Conservation (phyloP, 2,888 invertebrate genomes). For the Ormyrus thymus region DNA sequence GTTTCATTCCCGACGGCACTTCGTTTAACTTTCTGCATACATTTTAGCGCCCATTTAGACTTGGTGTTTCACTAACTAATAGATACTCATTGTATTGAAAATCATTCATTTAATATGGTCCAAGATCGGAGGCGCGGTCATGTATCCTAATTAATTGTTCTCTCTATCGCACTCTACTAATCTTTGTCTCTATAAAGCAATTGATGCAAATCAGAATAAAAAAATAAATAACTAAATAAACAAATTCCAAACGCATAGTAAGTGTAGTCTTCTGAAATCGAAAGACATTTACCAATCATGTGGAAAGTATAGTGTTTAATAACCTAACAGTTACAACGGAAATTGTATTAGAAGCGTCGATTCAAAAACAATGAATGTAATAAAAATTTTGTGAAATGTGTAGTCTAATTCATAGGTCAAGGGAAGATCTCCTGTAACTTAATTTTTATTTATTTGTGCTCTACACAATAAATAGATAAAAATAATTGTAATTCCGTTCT, state of each 20-base stretch:
- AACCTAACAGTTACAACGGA: constrained; percentile 38
- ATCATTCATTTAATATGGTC: constrained; percentile 34
- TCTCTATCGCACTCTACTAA: constrained; percentile 51
- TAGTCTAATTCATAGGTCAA: constrained; percentile 33
- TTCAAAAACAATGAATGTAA: constrained; percentile 21
- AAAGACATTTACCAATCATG: constrained; percentile 39
- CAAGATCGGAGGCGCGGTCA: constrained; percentile 63
- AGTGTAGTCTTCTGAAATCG: constrained; percentile 30
- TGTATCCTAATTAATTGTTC: constrained; percentile 62
- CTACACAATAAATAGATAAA: background rate
- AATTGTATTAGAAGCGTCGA: constrained; percentile 33
- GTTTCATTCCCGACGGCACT: background rate
- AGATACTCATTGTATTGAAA: background rate
- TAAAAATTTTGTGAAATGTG: constrained; percentile 23
- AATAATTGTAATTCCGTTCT: background rate
- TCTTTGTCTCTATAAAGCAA: constrained; percentile 40
- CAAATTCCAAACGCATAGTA: constrained; percentile 30
- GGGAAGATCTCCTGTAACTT: constrained; percentile 15
- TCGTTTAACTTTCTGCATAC: background rate
- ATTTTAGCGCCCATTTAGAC: background rate
- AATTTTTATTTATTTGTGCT: constrained; percentile 34
- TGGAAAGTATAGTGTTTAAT: constrained; percentile 40
- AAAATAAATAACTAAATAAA: background rate
- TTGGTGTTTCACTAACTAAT: background rate
- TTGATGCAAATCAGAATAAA: constrained; percentile 15